A percentile compares a stretch with the other conserved stretches of the same genome.
Evolutionary conservation across 2,797 vertebrate species (phyloP).

Genomic region (Ceryle rudis): DNA sequence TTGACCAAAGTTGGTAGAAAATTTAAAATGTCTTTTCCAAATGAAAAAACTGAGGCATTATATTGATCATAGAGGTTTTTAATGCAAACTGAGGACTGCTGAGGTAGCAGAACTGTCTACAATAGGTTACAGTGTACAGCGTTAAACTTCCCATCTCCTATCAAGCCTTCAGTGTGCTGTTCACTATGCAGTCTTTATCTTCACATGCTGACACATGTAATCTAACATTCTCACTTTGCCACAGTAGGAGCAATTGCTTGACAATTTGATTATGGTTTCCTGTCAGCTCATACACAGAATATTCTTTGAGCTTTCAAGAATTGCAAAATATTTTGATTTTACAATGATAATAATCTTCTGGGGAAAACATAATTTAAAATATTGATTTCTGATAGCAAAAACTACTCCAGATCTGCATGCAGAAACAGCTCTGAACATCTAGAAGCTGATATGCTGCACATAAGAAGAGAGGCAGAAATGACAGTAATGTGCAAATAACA

Average conservation of each 20-base stretch:
- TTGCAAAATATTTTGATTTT: slow-evolving; percentile 81
- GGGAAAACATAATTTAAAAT: slow-evolving; percentile 63
- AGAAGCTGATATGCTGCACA: background rate
- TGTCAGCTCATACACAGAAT: slow-evolving; percentile 74
- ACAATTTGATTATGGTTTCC: slow-evolving; percentile 81
- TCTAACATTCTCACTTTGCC: slow-evolving; percentile 79
- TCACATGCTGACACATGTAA: slow-evolving; percentile 78
- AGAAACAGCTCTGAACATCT: slow-evolving; percentile 12
- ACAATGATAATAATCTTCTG: slow-evolving; percentile 70
- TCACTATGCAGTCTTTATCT: slow-evolving; percentile 72
- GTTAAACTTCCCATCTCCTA: slow-evolving; percentile 64
- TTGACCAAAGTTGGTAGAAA: slow-evolving; percentile 34
- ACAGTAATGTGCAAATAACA: background rate
- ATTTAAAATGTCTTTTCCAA: slow-evolving; percentile 44
- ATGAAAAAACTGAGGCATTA: slow-evolving; percentile 60
- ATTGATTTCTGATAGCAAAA: slow-evolving; percentile 75
- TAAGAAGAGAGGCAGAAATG: background rate
- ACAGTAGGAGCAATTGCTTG: slow-evolving; percentile 74
- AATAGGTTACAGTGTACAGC: slow-evolving; percentile 8
- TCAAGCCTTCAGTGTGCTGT: slow-evolving; percentile 65
- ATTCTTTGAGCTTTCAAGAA: slow-evolving; percentile 75
- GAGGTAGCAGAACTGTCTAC: slow-evolving; percentile 65
- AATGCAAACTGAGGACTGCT: slow-evolving; percentile 71
- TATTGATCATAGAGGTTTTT: slow-evolving; percentile 74
- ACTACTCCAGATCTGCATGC: slow-evolving; percentile 34